Percentiles rank a stretch among this genome's conserved stretches.
Conservation (phyloP, 2,797 vertebrate species). For the Lepus oiostolus region DNA sequence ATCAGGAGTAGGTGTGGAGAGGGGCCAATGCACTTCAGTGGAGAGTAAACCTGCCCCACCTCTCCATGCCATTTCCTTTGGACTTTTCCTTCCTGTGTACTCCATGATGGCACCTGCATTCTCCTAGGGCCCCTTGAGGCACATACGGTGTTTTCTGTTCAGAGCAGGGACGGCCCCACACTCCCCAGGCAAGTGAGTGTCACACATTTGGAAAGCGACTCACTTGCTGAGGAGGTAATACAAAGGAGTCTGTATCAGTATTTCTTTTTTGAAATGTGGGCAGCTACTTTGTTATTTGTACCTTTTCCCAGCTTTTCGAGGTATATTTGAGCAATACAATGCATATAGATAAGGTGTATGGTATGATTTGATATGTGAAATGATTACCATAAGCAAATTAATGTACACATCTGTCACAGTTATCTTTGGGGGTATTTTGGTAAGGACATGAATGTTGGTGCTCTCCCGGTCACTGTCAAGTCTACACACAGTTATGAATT, state of each 20-base stretch:
- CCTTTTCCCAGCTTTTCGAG: neutral
- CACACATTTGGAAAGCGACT: neutral
- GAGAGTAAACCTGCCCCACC: neutral
- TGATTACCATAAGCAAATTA: slow-evolving; percentile 13
- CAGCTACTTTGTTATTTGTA: neutral
- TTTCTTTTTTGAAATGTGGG: neutral
- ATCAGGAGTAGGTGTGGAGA: neutral
- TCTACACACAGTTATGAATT: neutral
- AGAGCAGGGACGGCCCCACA: neutral
- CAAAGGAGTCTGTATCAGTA: neutral
- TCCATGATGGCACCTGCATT: neutral
- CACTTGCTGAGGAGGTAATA: neutral
- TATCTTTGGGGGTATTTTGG: neutral
- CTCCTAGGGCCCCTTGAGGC: neutral
- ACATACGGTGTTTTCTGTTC: neutral
- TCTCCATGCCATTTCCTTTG: neutral
- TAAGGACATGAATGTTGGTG: neutral
- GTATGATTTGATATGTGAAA: neutral
- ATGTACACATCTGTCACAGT: neutral
- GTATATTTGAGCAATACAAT: neutral
- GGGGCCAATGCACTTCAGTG: neutral
- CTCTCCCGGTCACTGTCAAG: neutral
- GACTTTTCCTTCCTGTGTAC: neutral
- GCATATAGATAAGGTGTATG: neutral
- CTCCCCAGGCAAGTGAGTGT: neutral